These are phyloP conservation scores for Cinclus cinclus DNA, from an alignment of 2,113 vertebrate species.

Conservation along the genomic window DNA sequence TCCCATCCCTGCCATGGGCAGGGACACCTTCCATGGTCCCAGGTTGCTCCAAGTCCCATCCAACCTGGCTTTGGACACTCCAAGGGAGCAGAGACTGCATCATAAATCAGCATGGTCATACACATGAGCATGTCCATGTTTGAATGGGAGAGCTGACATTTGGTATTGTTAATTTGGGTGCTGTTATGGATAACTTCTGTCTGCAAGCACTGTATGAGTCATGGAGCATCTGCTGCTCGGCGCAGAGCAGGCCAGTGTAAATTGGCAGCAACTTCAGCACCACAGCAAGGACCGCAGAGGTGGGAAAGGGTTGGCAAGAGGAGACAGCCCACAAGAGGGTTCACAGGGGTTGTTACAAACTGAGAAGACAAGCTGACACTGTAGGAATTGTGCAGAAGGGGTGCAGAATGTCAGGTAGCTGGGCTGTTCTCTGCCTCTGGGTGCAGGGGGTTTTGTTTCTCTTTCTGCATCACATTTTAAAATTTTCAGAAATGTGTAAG, in stretches of 20 bases:
- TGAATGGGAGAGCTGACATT: background rate
- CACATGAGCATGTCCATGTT: background rate
- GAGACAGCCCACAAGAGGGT: background rate
- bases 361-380: background rate
- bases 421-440: background rate
- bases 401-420: background rate
- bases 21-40: background rate
- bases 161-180: background rate
- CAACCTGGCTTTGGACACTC: background rate
- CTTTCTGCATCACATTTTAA: background rate
- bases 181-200: background rate
- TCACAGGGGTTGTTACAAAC: background rate
- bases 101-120: background rate
- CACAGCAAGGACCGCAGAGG: background rate
- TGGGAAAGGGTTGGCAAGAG: background rate
- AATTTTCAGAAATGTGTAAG: background rate
- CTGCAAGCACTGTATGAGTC: conserved; percentile 4
- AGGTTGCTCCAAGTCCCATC: fast-evolving
- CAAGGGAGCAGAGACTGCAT: background rate
- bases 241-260: background rate
- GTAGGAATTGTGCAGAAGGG: background rate
- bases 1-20: background rate
- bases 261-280: background rate
- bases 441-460: background rate
- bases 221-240: background rate